Percentiles rank a stretch among this genome's conserved stretches.
These are phyloP conservation scores for Melipona quadrifasciata DNA, from an alignment of 1,140 invertebrate species.

Conservation along the genomic window DNA sequence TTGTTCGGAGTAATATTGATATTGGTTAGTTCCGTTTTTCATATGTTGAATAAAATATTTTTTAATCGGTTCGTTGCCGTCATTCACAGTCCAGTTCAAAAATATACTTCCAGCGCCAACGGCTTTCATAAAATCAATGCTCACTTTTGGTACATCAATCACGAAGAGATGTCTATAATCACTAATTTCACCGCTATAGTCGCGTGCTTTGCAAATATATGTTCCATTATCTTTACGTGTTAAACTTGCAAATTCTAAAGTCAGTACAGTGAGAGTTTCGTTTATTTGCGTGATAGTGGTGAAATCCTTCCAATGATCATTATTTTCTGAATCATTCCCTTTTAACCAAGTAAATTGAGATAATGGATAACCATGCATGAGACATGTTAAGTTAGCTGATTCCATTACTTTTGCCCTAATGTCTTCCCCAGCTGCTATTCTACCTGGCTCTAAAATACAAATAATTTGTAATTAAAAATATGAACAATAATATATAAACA, in stretches of 20 bases:
- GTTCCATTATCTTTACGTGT: conserved; percentile 87
- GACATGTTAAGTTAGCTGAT: conserved; percentile 81
- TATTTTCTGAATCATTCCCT: conserved; percentile 80
- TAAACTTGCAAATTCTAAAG: conserved; percentile 82
- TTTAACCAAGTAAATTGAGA: conserved; percentile 83
- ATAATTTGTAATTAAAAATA: background rate
- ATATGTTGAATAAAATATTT: conserved; percentile 86
- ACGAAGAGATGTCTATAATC: conserved; percentile 84
- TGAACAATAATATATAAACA: background rate
- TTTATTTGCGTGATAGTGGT: conserved; percentile 79
- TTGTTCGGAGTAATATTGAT: conserved; percentile 82
- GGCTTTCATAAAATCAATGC: conserved; percentile 88
- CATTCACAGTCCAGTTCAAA: conserved; percentile 91
- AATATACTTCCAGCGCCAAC: conserved; percentile 89
- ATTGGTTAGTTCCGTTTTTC: conserved; percentile 82
- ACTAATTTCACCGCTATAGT: conserved; percentile 70
- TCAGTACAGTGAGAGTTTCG: conserved; percentile 83
- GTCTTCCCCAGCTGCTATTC: conserved; percentile 77
- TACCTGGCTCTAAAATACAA: conserved; percentile 79
- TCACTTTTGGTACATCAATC: conserved; percentile 87
- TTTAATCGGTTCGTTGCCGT: conserved; percentile 88
- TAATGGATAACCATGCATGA: conserved; percentile 84
- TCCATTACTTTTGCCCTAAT: conserved; percentile 81
- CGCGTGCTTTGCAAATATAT: conserved; percentile 82
- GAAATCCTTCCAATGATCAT: conserved; percentile 77